Percentiles rank a stretch among this genome's conserved stretches.
Evolutionary conservation across 2,797 vertebrate genomes (phyloP).

Genomic region (Gymnocypris eckloni): DNA sequence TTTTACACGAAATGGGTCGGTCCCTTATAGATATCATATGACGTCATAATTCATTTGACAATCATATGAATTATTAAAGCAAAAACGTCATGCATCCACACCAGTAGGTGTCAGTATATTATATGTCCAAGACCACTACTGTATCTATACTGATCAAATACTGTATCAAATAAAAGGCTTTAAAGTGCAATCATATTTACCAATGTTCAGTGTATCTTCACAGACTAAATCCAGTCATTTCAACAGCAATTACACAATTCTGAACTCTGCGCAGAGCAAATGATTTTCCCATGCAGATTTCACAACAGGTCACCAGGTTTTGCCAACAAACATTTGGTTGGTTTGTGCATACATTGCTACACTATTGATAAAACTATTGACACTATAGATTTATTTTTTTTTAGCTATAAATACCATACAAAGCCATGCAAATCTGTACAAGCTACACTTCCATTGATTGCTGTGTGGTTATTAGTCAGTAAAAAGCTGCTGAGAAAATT

Average conservation of each 20-base stretch:
- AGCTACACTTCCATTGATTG: neutral
- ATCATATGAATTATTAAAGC: neutral
- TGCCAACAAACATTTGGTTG: neutral
- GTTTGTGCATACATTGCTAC: neutral
- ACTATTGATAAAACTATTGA: neutral
- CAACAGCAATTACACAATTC: fast-evolving
- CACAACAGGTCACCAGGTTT: neutral
- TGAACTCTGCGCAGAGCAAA: neutral
- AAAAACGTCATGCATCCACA: neutral
- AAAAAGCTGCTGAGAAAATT: neutral
- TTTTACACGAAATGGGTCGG: too few relatives aligned
- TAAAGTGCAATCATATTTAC: neutral
- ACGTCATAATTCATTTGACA: too few relatives aligned
- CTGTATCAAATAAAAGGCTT: neutral
- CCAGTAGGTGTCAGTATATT: neutral
- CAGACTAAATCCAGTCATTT: neutral
- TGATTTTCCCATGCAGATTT: neutral
- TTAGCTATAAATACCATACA: neutral
- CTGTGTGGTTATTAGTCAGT: neutral
- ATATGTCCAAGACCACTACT: neutral
- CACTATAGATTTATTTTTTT: too few relatives aligned
- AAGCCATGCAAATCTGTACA: neutral
- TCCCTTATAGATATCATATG: too few relatives aligned
- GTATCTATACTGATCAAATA: neutral
- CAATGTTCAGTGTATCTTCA: neutral